Conservation (phyloP, 2,797 vertebrate genomes). For the Phaenicophaeus curvirostris region DNA sequence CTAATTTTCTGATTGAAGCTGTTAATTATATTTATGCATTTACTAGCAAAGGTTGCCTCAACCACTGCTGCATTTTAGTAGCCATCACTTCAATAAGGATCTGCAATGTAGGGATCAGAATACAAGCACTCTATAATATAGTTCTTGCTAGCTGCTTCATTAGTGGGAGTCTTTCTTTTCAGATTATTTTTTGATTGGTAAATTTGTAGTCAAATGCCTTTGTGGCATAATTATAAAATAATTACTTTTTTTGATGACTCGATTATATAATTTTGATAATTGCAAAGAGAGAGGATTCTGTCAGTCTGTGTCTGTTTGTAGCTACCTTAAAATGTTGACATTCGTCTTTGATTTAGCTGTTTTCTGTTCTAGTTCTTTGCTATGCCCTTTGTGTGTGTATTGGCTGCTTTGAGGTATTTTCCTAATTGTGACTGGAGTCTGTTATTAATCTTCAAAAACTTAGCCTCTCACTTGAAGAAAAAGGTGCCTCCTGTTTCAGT, state of each 20-base stretch:
- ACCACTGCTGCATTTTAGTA: not conserved
- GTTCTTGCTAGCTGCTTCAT: not conserved
- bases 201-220: not conserved
- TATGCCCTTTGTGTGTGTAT: not conserved
- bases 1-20: not conserved
- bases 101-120: not conserved
- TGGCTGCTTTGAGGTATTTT: not conserved
- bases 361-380: not conserved
- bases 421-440: not conserved
- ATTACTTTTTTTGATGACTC: not conserved
- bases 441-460: not conserved
- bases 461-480: not conserved
- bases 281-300: not conserved
- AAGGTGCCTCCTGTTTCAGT: not conserved
- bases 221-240: not conserved
- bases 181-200: not conserved
- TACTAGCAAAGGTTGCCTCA: not conserved
- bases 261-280: not conserved
- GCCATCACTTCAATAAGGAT: not conserved
- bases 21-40: not conserved
- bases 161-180: not conserved
- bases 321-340: not conserved
- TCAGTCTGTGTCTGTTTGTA: not conserved
- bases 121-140: not conserved
- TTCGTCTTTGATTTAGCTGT: not conserved